Base-by-base conservation (phyloP, 2,113 vertebrate species). In the Coptodon rendalli region DNA sequence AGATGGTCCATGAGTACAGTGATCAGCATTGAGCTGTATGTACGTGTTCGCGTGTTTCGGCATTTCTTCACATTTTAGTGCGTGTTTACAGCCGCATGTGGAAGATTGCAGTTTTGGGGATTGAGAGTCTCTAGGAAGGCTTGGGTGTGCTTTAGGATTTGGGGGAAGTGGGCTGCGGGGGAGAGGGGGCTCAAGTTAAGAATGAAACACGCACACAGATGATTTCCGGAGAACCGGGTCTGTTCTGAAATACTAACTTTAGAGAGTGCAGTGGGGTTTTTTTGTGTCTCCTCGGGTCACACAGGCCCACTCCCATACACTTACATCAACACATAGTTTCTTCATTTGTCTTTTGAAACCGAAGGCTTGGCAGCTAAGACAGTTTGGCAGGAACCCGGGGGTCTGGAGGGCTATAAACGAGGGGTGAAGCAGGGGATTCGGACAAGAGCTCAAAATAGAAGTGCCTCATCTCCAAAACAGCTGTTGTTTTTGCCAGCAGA, bases 401-500 rank as follows among this genome's bases (percentile, higher is more conserved):
- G 96, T 95, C 95, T 96, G 93, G 90, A 94, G 96, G 94, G 87
- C 96, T 94, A 91, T 96, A 96, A 93, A 97, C 92, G 93, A 93
- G 96, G 95, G 87, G 7, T 96, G 91, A 94, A 93, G 93, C 95
- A 96, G 80, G 86, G 92, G 90, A 93, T 93, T 92, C 93, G 94
- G 91, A 93, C 88, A 87, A 87, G 90, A 88, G 96, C 96, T 97
- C 96, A 98, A 98, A 98, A 97, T 98, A 98, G 97, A 97, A 96
- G 95, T 95, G 96, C 94, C 97, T 98, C 97, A 98, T 97, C 96
- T 94, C 96, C 87, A 91, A 98, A 97, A 96, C 97, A 99, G 97
- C 96, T 97, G 95, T 97, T 99, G 98, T 99, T 99, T 98, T 97
- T 93, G 97, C 97, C 98, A 98, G 83, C 95, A 95, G 96, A 94